Base-by-base conservation (phyloP, 2,888 invertebrate genomes). In the Cecidostiba fungosa region DNA sequence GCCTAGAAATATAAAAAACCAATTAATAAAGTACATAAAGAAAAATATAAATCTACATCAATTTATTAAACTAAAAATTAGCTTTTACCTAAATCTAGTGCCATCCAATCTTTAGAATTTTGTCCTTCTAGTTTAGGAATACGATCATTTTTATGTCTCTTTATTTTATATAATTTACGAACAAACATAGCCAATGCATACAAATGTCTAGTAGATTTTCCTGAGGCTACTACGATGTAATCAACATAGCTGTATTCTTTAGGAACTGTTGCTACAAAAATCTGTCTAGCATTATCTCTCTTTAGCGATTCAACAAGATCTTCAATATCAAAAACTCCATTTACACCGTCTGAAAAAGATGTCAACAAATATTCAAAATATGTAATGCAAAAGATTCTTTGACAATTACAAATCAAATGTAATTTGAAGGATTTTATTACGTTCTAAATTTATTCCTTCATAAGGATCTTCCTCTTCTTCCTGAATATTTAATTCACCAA, bases 241-340 rank as follows among this genome's bases (percentile, higher is more conserved):
- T 98, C 96, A 19, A 97, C 97, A 94, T 98, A 98, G 87, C 96
- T 96, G 12, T 96, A 94, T 74, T 97, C 95, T 82, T 94, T 92
- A 0, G 98, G 97, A 0, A 98, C 95, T 70, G 95, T 93, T 50
- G 96, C 96, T 1, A 98, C 98, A 94, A 97, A 97, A 88, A 98
- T 95, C 91, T 98, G 95, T 91, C 94, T 94, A 0, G 96, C 96
- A 91, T 97, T 97, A 92, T 98, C 98, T 90, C 95, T 95, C 88
- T 95, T 94, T 43, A 99, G 93, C 36, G 98, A 93, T 26, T 96
- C 95, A 0, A 98, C 96, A 76, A 99, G 93, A 88, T 98, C 98
- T 91, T 97, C 97, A 72, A 98, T 95, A 90, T 99, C 98, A 94
- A 96, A 98, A 0, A 98, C 98, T 47, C 98, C 98, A 88, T 93